Percentiles rank a stretch among this genome's conserved stretches.
Conservation (phyloP, 2,888 invertebrate species). For the Diarsia brunnea region DNA sequence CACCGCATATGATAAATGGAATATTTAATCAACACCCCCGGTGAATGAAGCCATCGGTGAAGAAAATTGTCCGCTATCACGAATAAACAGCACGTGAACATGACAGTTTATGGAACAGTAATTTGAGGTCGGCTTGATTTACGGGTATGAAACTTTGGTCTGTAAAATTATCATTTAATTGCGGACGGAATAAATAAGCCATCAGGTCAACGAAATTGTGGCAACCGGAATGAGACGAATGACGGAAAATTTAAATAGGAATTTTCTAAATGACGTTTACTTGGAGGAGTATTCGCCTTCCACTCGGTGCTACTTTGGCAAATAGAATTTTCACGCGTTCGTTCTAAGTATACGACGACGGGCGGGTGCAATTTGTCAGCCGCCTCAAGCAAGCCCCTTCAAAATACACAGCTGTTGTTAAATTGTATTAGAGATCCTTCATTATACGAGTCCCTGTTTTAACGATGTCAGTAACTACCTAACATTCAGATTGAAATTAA, state of each 20-base stretch:
- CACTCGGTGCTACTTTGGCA: slow-evolving; percentile 70
- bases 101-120: slow-evolving; percentile 55
- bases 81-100: slow-evolving; percentile 53
- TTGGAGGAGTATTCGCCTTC: slow-evolving; percentile 42
- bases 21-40: slow-evolving; percentile 43
- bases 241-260: slow-evolving; percentile 27
- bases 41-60: slow-evolving; percentile 50
- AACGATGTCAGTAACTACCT: slow-evolving; percentile 21
- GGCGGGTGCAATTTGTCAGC: slow-evolving; percentile 75
- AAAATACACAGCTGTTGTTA: slow-evolving; percentile 67
- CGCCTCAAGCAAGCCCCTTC: slow-evolving; percentile 69
- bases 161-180: slow-evolving; percentile 51
- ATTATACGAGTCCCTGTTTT: slow-evolving; percentile 46
- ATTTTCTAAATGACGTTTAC: slow-evolving; percentile 33
- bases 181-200: slow-evolving; percentile 35
- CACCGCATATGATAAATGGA: slow-evolving; percentile 33
- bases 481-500: slow-evolving; percentile 29
- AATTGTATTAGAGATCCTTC: slow-evolving; percentile 65
- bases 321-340: slow-evolving; percentile 77
- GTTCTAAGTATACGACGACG: slow-evolving; percentile 65
- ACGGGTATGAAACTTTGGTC: slow-evolving; percentile 42
- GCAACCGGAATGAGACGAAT: slow-evolving; percentile 7
- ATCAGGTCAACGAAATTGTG: slow-evolving; percentile 39
- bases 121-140: slow-evolving; percentile 53
- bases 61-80: slow-evolving; percentile 54